Evolutionary conservation across 37 sponge, comb jelly and placozoan genomes (phyloP), one percentile per base, ranked within the genome.

Genomic region (Agelas oroides): DNA sequence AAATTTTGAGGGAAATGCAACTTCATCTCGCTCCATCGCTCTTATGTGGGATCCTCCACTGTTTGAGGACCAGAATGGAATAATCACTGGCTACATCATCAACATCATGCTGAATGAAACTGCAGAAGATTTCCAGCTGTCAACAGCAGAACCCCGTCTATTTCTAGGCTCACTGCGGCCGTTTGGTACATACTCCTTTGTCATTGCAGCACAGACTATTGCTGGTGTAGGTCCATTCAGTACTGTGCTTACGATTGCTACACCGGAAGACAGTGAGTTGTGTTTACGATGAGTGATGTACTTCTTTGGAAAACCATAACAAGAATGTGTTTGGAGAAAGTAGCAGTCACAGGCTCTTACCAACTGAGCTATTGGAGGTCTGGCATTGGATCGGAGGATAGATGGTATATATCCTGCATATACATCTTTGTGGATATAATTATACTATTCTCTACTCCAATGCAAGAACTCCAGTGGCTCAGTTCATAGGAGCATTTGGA

Each of bases 221-320:
- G 77, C 16, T 32, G 62, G 77, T 33, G 32, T 5, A 12, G 77
- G 77, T 11, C 77, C 77, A 35, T 76, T 59, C 27, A 34, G 77
- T 16, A 17, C 77, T 28, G 17, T 32, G 5, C 33, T 59, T 24
- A 27, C 62, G 8, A 17, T 76, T 55, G 25, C 20, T 59, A 76
- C 77, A 28, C 77, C 77, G 2, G 36, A 76, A 59, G 77, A 76
- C 56, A 59, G 77, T 76, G 57, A 59, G 77, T 46, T 46, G 46
- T 8, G 8, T 46, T 8, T 46, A 8, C 8, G 46, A 46, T 46
- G 3, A 8, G 3, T 46, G 8, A 46, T 46, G 46, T n/a, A n/a
- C n/a, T n/a, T n/a, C n/a, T n/a, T n/a, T n/a, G n/a, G n/a, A n/a
- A n/a, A n/a, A n/a, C n/a, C n/a, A n/a, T n/a, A n/a, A n/a, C n/a